Conservation (phyloP, 2,113 vertebrate genomes). For the Paradoxurus hermaphroditus region DNA sequence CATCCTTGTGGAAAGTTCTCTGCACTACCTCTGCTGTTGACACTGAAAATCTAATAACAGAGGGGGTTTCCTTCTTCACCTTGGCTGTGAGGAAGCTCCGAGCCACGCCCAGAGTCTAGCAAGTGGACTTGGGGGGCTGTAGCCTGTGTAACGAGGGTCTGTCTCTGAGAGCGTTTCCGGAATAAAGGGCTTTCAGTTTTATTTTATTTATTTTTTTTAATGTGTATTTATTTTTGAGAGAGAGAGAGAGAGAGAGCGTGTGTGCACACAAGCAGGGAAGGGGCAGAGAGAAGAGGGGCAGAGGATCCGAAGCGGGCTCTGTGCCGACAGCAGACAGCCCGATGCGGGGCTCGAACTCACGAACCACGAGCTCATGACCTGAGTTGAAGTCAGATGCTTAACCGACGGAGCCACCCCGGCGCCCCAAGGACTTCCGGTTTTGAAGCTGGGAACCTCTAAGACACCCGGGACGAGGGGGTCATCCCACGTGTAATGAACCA, state of each 20-base stretch:
- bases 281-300: too few species aligned
- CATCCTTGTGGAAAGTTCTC: not conserved
- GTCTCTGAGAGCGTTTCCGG: not conserved
- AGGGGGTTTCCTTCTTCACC: not conserved
- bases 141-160: not conserved
- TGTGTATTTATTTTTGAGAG: too few species aligned
- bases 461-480: not conserved
- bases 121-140: not conserved
- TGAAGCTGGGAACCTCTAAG: not conserved
- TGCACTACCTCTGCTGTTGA: not conserved
- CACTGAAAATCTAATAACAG: not conserved
- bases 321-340: too few species aligned
- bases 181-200: not conserved
- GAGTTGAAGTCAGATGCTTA: too few species aligned
- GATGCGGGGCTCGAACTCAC: too few species aligned
- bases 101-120: not conserved
- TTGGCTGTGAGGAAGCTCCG: not conserved
- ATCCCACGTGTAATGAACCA: not conserved
- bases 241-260: too few species aligned
- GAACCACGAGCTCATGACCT: too few species aligned
- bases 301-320: too few species aligned
- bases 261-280: too few species aligned
- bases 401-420: too few species aligned
- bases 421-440: not conserved
- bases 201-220: not conserved